Base-by-base conservation (phyloP, 92 coral and sea anemone species). In the Zoanthus sociatus region DNA sequence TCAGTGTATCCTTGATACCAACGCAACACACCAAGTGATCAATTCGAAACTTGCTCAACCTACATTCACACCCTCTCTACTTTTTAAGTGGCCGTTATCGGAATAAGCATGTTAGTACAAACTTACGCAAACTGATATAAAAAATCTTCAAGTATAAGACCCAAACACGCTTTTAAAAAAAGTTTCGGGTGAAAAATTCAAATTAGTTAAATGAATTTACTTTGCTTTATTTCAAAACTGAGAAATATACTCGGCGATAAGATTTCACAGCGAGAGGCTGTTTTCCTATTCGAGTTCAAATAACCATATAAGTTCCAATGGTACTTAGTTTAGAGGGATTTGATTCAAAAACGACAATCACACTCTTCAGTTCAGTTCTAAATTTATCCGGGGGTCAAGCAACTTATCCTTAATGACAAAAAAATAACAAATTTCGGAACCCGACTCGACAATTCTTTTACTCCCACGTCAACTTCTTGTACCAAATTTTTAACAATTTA, bases 361-460 rank as follows among this genome's bases (percentile, higher is more conserved):
- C 9, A 50, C 90, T 88, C 75, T 87, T 76, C 72, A 82, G 77
- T 91, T 91, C 87, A 82, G 77, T 91, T 91, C 87, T 91, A 88
- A 88, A 83, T 88, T 91, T 88, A 91, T 88, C 94, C 78, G 89
- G 94, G 60, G 94, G 94, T 91, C 94, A 91, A 88, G 78, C 94
- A 91, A 90, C 93, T 87, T 75, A 48, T 73, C 53, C 68, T 45
- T n/a, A 76, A 88, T 78, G 72, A 48, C 86, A 51, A 54, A n/a
- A 37, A 78, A 50, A 44, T 70, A 67, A 71, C 74, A 69, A 45
- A 13, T 66, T 81, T 66, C 1, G 61, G 85, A 66, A 46, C 73
- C 47, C 56, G 71, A 61, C 33, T 44, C 17, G 55, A 26, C 30
- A 45, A 15, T 2, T 33, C 18, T 14, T 53, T 51, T 55, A 86